Evolutionary conservation across 2,113 vertebrate genomes (phyloP), one percentile per base, ranked within the genome.

Genomic region (Synchiropus splendidus): DNA sequence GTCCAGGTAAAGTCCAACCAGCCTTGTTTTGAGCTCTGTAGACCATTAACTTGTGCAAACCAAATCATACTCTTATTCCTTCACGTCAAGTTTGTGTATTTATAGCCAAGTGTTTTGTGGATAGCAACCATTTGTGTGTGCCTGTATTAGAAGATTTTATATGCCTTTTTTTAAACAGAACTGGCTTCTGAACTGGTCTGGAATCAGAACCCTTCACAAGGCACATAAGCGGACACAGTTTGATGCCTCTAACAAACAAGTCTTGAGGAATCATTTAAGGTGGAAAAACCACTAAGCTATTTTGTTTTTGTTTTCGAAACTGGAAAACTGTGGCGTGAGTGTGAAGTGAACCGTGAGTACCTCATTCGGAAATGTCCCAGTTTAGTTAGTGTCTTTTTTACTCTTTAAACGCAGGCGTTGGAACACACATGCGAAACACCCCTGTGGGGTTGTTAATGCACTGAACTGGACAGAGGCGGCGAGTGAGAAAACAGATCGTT

Each of bases 301-400:
- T 43, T n/a, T n/a, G n/a, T 41, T 70, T 57, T 45, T 27, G 39
- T 70, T 45, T 57, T 60, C 44, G 54, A 12, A 62, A 75, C 62
- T 61, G 72, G 74, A 66, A 70, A 64, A 54, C 54, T 66, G 60
- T 64, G 58, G 72, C 70, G 67, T 66, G 65, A 67, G 71, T 73
- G 70, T 74, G 67, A 80, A 78, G 67, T 77, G 70, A 82, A 83
- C 78, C 77, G 36, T 71, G 73, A 74, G 78, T 83, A 83, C 82
- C 83, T 85, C 83, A 77, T 80, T 73, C 48, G 36, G 46, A 74
- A 75, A 71, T 70, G 76, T 72, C 64, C 75, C 73, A 64, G 71
- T 78, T 75, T 64, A 61, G 74, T 48, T 62, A 68, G 63, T 69
- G 48, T 76, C 40, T 55, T 65, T 45, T 57, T 49, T 48, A 61